A percentile compares a stretch with the other conserved stretches of the same genome.
phyloP scores from a whole-genome alignment of 2,888 invertebrate species.

The Drosophila buzzatii region DNA sequence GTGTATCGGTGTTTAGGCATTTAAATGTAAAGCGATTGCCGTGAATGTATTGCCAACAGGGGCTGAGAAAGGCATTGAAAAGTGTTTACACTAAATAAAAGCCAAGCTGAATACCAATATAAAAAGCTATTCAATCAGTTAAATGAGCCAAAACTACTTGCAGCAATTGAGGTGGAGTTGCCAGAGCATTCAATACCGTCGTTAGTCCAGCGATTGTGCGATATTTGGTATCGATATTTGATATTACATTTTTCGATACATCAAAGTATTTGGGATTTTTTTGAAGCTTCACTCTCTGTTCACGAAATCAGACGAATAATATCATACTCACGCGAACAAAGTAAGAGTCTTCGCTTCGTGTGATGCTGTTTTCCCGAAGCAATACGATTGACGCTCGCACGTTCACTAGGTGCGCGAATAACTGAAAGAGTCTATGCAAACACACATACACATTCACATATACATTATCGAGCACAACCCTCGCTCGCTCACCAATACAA shows the following conservation, averaged over 20 bases:
- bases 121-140: slow-evolving; percentile 16
- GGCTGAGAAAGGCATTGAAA: slow-evolving; percentile 22
- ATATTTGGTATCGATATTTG: neutral
- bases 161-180: neutral
- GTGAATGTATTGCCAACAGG: slow-evolving; percentile 27
- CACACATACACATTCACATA: too few relatives aligned
- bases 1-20: slow-evolving; percentile 48
- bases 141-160: neutral
- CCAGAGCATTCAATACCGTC: neutral
- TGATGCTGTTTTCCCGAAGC: too few relatives aligned
- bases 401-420: too few relatives aligned
- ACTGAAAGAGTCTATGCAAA: too few relatives aligned
- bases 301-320: too few relatives aligned
- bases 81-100: slow-evolving; percentile 17
- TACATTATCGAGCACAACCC: too few relatives aligned
- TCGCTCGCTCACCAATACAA: too few relatives aligned
- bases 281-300: too few relatives aligned
- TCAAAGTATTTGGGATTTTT: neutral
- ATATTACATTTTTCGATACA: neutral
- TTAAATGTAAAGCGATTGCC: slow-evolving; percentile 49
- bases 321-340: too few relatives aligned
- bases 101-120: slow-evolving; percentile 24
- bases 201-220: too few relatives aligned
- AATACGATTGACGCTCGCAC: too few relatives aligned
- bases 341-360: too few relatives aligned